phyloP scores from a whole-genome alignment of 92 coral and sea anemone genomes.

The Scolanthus callimorphus region DNA sequence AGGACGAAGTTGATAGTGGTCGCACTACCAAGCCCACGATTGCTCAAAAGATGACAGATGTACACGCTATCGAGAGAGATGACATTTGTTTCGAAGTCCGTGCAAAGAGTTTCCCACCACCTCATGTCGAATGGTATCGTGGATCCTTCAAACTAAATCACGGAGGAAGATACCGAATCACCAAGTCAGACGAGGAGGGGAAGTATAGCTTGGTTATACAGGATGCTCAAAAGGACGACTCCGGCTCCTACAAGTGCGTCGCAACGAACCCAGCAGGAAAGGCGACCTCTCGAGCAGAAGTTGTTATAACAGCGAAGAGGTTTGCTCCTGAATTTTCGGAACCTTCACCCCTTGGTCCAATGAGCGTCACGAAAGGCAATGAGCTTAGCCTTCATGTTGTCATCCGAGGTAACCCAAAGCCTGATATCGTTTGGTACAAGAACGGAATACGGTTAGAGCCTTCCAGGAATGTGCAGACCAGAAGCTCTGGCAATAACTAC shows the following conservation, averaged over 20 bases:
- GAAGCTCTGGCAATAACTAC: constrained; percentile 64
- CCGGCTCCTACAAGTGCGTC: constrained; percentile 58
- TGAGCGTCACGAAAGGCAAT: constrained; percentile 69
- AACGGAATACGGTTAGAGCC: constrained; percentile 65
- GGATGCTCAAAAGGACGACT: constrained; percentile 38
- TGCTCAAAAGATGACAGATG: constrained; percentile 46
- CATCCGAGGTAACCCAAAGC: constrained; percentile 79
- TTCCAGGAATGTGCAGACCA: constrained; percentile 56
- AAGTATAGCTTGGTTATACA: constrained; percentile 27
- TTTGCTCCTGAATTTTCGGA: constrained; percentile 46
- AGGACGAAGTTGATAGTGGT: constrained; percentile 57
- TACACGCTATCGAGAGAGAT: constrained; percentile 64
- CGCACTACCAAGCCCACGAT: constrained; percentile 60
- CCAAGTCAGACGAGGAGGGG: constrained; percentile 25
- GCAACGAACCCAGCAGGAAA: constrained; percentile 46
- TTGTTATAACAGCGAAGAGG: constrained; percentile 28
- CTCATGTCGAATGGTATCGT: constrained; percentile 76
- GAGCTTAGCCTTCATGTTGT: constrained; percentile 61
- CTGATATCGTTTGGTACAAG: constrained; percentile 90
- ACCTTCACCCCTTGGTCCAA: constrained; percentile 36
- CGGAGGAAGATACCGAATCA: constrained; percentile 25
- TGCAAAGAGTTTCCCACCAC: constrained; percentile 67
- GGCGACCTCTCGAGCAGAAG: constrained; percentile 47
- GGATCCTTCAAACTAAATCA: constrained; percentile 58
- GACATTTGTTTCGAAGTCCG: constrained; percentile 67